A percentile compares a stretch with the other conserved stretches of the same genome.
Conservation (phyloP, 2,888 invertebrate genomes). For the Ormyrus thymus region DNA sequence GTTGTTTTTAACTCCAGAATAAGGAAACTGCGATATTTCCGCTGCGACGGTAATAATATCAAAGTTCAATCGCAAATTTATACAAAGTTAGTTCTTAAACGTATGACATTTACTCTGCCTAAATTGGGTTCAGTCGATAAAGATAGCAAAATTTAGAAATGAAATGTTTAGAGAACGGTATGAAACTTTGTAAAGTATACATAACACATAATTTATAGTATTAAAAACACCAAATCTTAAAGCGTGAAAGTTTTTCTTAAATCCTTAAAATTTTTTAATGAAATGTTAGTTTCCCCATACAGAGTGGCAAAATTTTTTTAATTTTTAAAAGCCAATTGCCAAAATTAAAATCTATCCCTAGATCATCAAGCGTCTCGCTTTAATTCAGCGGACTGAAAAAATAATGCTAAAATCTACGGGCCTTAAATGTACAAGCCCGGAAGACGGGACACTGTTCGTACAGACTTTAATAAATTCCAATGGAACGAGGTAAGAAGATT, state of each 20-base stretch:
- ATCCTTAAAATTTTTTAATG: too few relatives aligned
- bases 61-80: not conserved
- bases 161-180: constrained; percentile 19
- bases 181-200: constrained; percentile 7
- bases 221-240: not conserved
- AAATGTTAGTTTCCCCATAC: too few relatives aligned
- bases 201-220: not conserved
- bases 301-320: too few relatives aligned
- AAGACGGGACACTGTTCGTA: not conserved
- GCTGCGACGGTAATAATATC: not conserved
- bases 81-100: not conserved
- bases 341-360: too few relatives aligned
- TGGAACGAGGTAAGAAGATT: constrained; percentile 60
- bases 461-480: constrained; percentile 72
- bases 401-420: too few relatives aligned
- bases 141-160: not conserved
- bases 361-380: too few relatives aligned
- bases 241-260: too few relatives aligned
- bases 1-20: too few relatives aligned
- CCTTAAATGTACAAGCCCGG: too few relatives aligned
- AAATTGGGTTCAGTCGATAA: constrained; percentile 1
- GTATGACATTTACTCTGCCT: not conserved
- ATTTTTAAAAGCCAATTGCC: too few relatives aligned
- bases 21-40: not conserved
- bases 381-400: too few relatives aligned